A percentile compares a stretch with the other conserved stretches of the same genome.
Evolutionary conservation across 1,140 invertebrate genomes (phyloP).

Genomic region (Subanguina moxae): DNA sequence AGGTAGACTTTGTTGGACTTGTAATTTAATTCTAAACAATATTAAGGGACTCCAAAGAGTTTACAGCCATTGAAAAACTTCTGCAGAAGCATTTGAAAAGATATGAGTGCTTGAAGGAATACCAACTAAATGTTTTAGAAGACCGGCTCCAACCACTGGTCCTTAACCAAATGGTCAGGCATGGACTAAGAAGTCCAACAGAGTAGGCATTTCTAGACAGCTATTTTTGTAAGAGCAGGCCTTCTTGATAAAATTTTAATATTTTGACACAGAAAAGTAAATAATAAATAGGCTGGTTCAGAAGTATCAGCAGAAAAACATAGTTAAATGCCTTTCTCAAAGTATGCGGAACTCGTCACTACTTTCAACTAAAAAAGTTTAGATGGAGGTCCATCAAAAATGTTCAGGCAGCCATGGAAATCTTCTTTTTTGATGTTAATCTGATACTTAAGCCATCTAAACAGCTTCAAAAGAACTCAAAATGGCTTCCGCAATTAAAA

Average conservation of each 20-base stretch:
- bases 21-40: background rate
- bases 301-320: no score
- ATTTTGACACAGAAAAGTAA: no score
- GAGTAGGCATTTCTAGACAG: background rate
- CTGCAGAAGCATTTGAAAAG: conserved; percentile 8
- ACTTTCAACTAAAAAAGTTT: background rate
- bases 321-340: no score
- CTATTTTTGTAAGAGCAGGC: no score
- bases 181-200: conserved; percentile 15
- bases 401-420: conserved; percentile 20
- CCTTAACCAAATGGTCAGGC: conserved; percentile 32
- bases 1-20: conserved; percentile 7
- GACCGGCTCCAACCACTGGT: conserved; percentile 9
- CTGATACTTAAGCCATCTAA: background rate
- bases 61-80: background rate
- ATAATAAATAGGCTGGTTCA: no score
- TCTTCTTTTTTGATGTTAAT: conserved; percentile 19
- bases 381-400: background rate
- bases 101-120: conserved; percentile 6
- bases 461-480: background rate
- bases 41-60: conserved; percentile 3
- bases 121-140: conserved; percentile 13
- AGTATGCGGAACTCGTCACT: no score
- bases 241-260: no score
- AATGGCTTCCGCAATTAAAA: background rate